These are phyloP conservation scores for Limnephilus rhombicus DNA, from an alignment of 2,888 invertebrate genomes.

Conservation along the genomic window DNA sequence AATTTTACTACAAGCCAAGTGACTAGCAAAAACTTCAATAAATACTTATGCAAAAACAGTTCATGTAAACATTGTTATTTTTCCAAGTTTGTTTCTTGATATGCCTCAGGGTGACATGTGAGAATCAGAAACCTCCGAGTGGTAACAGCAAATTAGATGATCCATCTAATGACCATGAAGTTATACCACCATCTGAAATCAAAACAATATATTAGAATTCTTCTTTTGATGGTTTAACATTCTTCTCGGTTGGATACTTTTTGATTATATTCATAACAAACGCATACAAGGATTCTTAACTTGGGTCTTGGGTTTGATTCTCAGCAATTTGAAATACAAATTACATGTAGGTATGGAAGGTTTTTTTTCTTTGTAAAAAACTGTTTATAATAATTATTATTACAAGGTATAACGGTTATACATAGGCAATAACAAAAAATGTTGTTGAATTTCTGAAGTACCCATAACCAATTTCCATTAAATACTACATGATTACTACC, in stretches of 20 bases:
- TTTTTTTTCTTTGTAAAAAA: too few relatives aligned
- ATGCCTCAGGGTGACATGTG: conserved; percentile 29
- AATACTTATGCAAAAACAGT: background rate
- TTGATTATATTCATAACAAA: background rate
- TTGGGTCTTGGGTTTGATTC: background rate
- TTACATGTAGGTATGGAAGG: too few relatives aligned
- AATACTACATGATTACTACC: background rate
- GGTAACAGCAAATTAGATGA: conserved; percentile 57
- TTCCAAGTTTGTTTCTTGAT: background rate
- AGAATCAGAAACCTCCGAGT: conserved; percentile 45
- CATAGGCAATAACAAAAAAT: background rate
- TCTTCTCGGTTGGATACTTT: background rate
- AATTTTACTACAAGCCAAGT: background rate
- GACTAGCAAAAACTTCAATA: background rate
- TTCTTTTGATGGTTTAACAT: conserved; percentile 11
- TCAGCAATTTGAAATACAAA: background rate
- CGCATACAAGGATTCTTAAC: background rate
- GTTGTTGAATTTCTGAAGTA: background rate
- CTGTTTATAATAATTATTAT: too few relatives aligned
- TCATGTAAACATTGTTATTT: conserved; percentile 15
- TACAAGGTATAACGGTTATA: too few relatives aligned
- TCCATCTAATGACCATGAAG: conserved; percentile 54
- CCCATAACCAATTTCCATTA: background rate
- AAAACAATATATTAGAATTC: conserved; percentile 44
- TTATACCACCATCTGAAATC: conserved; percentile 55